Evolutionary conservation across 2,113 vertebrate species (phyloP), one percentile per base, ranked within the genome.

Genomic region (Notothenia rossii): DNA sequence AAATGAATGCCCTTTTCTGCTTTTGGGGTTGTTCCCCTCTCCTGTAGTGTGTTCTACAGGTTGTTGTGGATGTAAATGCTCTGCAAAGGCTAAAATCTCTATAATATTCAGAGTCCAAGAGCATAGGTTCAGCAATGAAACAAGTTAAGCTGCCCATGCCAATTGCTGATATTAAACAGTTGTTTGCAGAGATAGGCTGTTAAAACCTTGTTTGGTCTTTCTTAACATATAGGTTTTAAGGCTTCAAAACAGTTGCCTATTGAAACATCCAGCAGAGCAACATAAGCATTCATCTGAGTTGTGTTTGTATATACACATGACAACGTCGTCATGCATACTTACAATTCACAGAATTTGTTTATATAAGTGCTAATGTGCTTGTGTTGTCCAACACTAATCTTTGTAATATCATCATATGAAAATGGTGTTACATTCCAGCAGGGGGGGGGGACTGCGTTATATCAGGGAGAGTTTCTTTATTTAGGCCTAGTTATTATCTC

Each of bases 401-500:
- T 13, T 54, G 36, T 5, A 18, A 62, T 12, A 49, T 48, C 20
- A 59, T 76, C 6, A 18, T 10, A 8, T 49, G 5, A 49, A 45
- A 15, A 56, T 59, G 56, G 13, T 46, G 54, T 48, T 64, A 15
- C 60, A 69, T 12, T 53, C 59, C 48, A 72, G 53, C 1, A 25
- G 33, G 4, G 1, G 8, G 29, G 22, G 25, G 18, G 29, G 15
- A 51, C n/a, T 63, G 36, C 18, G 65, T 79, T 75, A 69, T 58
- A 81, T 78, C 22, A 2, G 5, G 63, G 15, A 54, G 51, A 12
- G 50, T 20, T 77, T 85, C 68, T 88, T 75, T 83, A 75, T 81
- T 79, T 84, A 88, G 81, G n/a, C 46, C 58, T 0, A 9, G 62
- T 86, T 70, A 89, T 85, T 81, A 88, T 89, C 73, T 88, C 14